Evolutionary conservation across 2,888 invertebrate genomes (phyloP), one percentile per base, ranked within the genome.

Genomic region (Theodoxus fluviatilis): DNA sequence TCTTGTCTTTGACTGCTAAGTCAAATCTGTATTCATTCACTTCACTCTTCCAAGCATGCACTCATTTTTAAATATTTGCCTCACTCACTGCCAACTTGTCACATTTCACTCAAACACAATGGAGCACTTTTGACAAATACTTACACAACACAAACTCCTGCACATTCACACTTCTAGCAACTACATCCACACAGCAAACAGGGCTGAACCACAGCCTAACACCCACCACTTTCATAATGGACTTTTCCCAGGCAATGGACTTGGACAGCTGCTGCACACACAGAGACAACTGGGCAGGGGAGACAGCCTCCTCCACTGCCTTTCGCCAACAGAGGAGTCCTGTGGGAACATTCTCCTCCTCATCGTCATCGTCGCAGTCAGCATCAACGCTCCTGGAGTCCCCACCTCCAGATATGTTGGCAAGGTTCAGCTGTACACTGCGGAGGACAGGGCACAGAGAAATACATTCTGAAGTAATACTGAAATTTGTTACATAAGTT

Each of bases 211-310:
- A 28, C 9, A 22, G 25, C 25, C n/a, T 35, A 9, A 6, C 43
- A 93, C 94, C 92, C 90, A 97, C 96, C 89, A 97, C 98, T 91
- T 97, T 96, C 97, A 98, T 97, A 85, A 97, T 94, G 89, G 96
- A 96, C 90, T 97, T 96, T 89, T 98, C 98, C 98, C 98, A 98
- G 49, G 97, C 96, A 81, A 98, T 94, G 85, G 93, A 85, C 1
- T 93, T 92, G 86, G 97, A 96, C 77, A 98, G 89, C 81, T 94
- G 93, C 83, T 94, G 93, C 71, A 96, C 90, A 79, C 94, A 93
- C 92, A 96, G 93, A 31, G 94, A 94, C 33, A 98, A 89, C 85
- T 98, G 97, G 0, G 96, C 94, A 0, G 96, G 92, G 0, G 95
- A 95, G 81, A 91, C 92, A 61, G 95, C 93, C 66, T 93, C 91